Conservation (phyloP, 2,797 vertebrate species). For the Pseudochromis fuscus region DNA sequence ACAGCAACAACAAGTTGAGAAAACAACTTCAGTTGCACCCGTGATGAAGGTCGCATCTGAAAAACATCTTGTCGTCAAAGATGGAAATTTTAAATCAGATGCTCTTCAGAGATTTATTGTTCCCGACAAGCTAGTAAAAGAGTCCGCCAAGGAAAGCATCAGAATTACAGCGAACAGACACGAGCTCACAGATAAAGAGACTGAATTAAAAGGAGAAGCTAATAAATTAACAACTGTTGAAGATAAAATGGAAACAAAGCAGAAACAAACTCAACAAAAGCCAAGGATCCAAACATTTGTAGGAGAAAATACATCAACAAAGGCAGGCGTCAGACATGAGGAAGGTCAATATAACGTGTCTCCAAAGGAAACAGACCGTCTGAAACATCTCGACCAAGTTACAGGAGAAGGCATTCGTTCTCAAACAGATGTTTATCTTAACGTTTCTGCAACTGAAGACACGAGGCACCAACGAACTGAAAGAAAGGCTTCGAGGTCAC, state of each 20-base stretch:
- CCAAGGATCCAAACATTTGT: no score
- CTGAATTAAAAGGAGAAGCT: no score
- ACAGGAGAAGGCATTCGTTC: conserved; percentile 12
- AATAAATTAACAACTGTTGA: no score
- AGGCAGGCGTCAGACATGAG: no score
- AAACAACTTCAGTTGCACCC: no score
- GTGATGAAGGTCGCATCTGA: conserved; percentile 41
- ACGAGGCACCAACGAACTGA: conserved; percentile 21
- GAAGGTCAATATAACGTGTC: no score
- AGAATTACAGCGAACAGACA: background rate
- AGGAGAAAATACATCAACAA: no score
- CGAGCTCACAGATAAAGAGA: background rate
- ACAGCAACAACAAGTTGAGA: conserved; percentile 2
- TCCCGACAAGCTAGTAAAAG: conserved; percentile 16
- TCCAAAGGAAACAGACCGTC: no score
- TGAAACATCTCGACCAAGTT: no score
- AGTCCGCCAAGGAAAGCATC: conserved; percentile 1
- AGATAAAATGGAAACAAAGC: no score
- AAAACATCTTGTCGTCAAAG: conserved; percentile 12
- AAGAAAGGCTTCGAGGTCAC: conserved; percentile 18
- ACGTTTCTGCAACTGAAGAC: background rate
- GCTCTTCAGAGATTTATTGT: background rate
- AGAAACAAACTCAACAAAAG: no score
- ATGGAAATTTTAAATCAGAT: conserved; percentile 23
- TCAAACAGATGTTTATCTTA: background rate